Conservation (phyloP, 2,113 vertebrate species). For the Cinclus cinclus region DNA sequence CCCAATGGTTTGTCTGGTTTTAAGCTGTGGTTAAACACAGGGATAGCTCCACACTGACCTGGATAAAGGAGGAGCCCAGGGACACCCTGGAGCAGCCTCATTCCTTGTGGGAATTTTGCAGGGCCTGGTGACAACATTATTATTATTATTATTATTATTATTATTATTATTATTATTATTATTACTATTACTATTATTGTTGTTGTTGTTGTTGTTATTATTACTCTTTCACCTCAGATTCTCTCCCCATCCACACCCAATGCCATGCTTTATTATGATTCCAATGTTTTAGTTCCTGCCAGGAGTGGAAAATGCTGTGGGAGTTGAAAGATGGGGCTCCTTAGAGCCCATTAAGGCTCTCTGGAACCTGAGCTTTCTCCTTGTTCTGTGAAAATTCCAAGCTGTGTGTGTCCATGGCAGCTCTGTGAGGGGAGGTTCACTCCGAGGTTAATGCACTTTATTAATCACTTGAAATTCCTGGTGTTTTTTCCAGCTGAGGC, state of each 20-base stretch:
- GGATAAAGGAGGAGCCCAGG: not conserved
- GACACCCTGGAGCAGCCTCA: not conserved
- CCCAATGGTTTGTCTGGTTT: not conserved
- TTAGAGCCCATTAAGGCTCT: not conserved
- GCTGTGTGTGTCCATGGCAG: not conserved
- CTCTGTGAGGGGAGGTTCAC: not conserved
- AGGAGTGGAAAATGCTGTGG: not conserved
- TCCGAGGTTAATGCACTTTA: not conserved
- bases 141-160: too few species aligned
- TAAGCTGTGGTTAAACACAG: not conserved
- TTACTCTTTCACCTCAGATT: not conserved
- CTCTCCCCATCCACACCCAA: not conserved
- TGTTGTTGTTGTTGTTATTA: too few species aligned
- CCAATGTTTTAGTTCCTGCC: not conserved
- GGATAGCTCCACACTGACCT: not conserved
- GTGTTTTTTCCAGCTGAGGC: accelerated
- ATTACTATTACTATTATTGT: not conserved
- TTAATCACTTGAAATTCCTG: not conserved
- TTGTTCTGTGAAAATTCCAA: not conserved
- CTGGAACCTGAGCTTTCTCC: not conserved
- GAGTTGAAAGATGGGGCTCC: not conserved
- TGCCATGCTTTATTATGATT: not conserved
- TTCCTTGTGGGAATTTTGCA: not conserved
- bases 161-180: too few species aligned
- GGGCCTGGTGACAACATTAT: not conserved